Base-by-base conservation (phyloP, 2,888 invertebrate genomes). In the Hydriomena furcata region DNA sequence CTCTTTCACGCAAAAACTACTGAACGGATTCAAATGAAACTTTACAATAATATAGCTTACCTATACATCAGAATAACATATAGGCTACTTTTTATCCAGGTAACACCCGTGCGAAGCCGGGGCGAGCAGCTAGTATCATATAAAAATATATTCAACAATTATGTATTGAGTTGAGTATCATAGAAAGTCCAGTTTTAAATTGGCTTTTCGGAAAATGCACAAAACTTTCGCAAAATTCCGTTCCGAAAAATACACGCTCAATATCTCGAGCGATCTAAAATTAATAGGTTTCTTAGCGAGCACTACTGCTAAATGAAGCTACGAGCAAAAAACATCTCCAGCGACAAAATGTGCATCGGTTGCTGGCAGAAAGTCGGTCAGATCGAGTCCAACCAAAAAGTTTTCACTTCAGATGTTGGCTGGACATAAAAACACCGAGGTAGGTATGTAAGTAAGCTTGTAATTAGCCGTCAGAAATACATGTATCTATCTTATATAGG, bases 301-400 rank as follows among this genome's bases (percentile, higher is more conserved):
- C 43, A 40, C 44, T 50, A 34, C 34, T 38, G 27, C 37, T 30
- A 50, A 50, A 58, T 55, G 48, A 58, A 55, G 52, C 47, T 52
- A 43, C 28, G 32, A 49, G 21, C 31, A 55, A 60, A 61, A 63
- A 58, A 48, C 34, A 58, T 61, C 58, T 66, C 53, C 58, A 57
- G 61, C 52, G 60, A 61, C 57, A 60, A 66, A 72, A 71, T 65
- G 71, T 71, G 66, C 71, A 76, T 63, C 66, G 65, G 68, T 68
- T 68, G 70, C 55, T 55, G 54, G 63, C 58, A 61, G 66, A 73
- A 78, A 76, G 70, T 78, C 76, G 74, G 76, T 63, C 76, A 71
- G 62, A 63, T 61, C 34, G 46, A 58, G 46, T 53, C 65, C 55
- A 60, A 47, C 69, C 61, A 71, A 73, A 76, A 79, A 71, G 69